Base-by-base conservation (phyloP, 2,113 vertebrate species). In the Macroglossus sobrinus region DNA sequence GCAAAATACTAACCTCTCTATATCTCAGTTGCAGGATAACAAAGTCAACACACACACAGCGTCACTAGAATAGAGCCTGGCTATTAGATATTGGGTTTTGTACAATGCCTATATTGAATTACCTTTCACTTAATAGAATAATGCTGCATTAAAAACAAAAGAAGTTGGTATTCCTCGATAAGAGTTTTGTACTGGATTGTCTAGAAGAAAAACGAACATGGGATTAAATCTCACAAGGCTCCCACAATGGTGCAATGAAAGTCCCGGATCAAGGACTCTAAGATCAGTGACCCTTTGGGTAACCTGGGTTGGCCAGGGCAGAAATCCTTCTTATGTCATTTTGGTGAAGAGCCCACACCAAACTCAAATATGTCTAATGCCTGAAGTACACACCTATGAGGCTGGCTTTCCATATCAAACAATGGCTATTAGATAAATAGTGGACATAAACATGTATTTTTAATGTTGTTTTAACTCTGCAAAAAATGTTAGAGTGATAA, bases 111-210 rank as follows among this genome's bases (percentile, higher is more conserved):
- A 1, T 40, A 47, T 43, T 85, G 59, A 76, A 43, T 76, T 75
- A 75, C 16, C 4, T 76, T 87, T 95, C 74, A 26, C 33, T 82
- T 89, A 33, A 18, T 57, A 88, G 76, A 80, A 35, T 93, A 55
- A 63, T 40, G 21, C 19, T 59, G 7, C 14, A 0, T 71, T 71
- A 50, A 59, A 75, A 84, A 71, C 50, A 76, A 72, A 86, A 78
- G 47, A 78, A 53, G 22, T 55, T 33, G 15, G 76, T 78, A n/a
- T 28, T 4, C n/a, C 7, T 35, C 66, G 7, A 18, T 66, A 45
- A 66, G 43, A 78, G 50, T 79, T 85, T 85, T 53, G 33, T 68
- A 57, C 55, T 68, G 28, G 35, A 69, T 80, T 47, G 13, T 55
- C 3, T 74, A 79, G 53, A 79, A 69, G 5, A 68, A 89, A 94